Percentiles rank a stretch among this genome's conserved stretches.
Conservation (phyloP, 2,797 vertebrate genomes). For the Aldrovandia affinis region DNA sequence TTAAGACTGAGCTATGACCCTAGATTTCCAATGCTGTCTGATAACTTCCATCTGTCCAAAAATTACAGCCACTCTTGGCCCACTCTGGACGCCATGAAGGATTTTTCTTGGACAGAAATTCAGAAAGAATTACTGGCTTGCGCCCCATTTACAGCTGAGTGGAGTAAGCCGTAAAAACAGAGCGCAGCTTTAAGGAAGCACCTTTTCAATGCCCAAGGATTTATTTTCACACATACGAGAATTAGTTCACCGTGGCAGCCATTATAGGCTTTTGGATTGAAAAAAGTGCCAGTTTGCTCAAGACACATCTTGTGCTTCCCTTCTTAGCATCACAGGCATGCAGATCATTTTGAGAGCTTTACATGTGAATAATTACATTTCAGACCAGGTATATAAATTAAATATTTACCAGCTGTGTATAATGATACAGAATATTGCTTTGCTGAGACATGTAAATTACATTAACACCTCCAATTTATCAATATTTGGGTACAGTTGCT, state of each 20-base stretch:
- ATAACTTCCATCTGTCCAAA: slow-evolving; percentile 49
- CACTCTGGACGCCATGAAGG: slow-evolving; percentile 17
- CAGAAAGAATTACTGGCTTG: slow-evolving; percentile 35
- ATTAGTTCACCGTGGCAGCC: slow-evolving; percentile 18
- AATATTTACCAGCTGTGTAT: background rate
- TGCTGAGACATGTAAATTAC: background rate
- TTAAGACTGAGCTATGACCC: slow-evolving; percentile 31
- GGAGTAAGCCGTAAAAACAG: slow-evolving; percentile 35
- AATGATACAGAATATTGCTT: background rate
- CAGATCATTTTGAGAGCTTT: background rate
- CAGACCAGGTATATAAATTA: background rate
- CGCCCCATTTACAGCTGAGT: slow-evolving; percentile 30
- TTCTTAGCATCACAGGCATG: background rate
- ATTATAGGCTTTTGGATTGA: background rate
- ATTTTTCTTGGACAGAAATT: slow-evolving; percentile 37
- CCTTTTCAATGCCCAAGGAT: background rate
- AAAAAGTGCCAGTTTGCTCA: background rate
- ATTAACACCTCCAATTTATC: background rate
- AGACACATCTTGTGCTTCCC: background rate
- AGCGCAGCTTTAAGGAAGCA: slow-evolving; percentile 28
- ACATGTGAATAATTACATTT: background rate
- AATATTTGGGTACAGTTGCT: background rate
- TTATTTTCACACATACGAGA: slow-evolving; percentile 22
- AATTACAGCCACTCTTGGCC: slow-evolving; percentile 22
- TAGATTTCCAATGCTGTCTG: slow-evolving; percentile 36